A percentile compares a stretch with the other conserved stretches of the same genome.
Conservation (phyloP, 2,888 invertebrate species). For the Spodoptera exigua region DNA sequence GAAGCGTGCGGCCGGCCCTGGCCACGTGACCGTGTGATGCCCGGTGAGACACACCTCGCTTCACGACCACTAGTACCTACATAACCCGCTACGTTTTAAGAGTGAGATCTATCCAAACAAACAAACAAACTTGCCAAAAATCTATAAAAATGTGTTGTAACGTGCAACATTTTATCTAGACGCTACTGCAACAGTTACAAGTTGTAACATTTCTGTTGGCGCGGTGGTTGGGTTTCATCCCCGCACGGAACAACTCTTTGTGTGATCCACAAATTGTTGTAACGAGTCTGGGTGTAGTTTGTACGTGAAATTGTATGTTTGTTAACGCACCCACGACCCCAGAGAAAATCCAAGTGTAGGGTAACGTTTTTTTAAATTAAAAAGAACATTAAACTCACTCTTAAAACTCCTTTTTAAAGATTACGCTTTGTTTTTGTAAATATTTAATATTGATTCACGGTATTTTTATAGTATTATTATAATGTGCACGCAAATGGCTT, state of each 20-base stretch:
- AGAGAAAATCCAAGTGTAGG: too few relatives aligned
- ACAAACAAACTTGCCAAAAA: too few relatives aligned
- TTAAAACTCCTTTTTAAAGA: constrained; percentile 41
- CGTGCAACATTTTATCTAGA: too few relatives aligned
- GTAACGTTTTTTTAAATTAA: too few relatives aligned
- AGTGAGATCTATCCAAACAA: constrained; percentile 43
- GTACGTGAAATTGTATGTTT: too few relatives aligned
- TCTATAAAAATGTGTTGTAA: too few relatives aligned
- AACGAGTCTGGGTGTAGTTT: too few relatives aligned
- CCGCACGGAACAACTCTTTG: too few relatives aligned
- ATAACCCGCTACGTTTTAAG: constrained; percentile 48
- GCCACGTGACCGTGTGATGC: constrained; percentile 88
- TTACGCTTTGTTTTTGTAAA: constrained; percentile 41
- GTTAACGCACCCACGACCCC: too few relatives aligned
- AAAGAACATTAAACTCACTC: constrained; percentile 41
- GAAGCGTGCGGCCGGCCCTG: constrained; percentile 76
- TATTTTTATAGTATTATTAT: constrained; percentile 21
- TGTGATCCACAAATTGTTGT: too few relatives aligned
- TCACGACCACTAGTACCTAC: constrained; percentile 39
- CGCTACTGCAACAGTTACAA: neutral
- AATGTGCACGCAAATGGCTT: constrained; percentile 52
- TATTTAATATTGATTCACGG: constrained; percentile 10
- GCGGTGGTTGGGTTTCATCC: too few relatives aligned
- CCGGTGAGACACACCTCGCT: constrained; percentile 81
- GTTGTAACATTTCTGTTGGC: too few relatives aligned